These are phyloP conservation scores for Threskiornis aethiopicus DNA, from an alignment of 2,797 vertebrate species.

Conservation along the genomic window DNA sequence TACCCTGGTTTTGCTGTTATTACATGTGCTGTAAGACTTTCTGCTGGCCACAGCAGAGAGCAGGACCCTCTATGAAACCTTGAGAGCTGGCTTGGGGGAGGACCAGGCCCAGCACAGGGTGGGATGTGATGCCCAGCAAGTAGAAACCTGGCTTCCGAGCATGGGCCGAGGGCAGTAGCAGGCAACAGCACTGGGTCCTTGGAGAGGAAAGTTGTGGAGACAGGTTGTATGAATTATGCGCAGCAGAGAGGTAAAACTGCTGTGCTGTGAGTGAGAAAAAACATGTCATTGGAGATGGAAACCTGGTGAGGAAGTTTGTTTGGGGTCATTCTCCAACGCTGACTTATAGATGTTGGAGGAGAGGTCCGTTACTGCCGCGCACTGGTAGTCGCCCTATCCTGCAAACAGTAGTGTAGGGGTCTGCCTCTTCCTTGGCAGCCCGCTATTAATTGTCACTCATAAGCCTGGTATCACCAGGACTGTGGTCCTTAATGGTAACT, in stretches of 20 bases:
- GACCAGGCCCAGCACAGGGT: background rate
- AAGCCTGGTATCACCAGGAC: rapidly evolving
- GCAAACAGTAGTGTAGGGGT: background rate
- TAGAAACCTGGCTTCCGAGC: background rate
- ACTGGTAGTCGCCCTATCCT: background rate
- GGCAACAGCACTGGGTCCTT: background rate
- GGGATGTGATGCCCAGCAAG: background rate
- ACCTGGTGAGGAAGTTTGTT: background rate
- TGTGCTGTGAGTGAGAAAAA: background rate
- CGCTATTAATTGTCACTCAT: background rate
- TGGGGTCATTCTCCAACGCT: rapidly evolving
- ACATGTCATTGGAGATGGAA: background rate
- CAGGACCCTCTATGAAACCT: background rate
- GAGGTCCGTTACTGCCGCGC: rapidly evolving
- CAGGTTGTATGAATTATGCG: background rate
- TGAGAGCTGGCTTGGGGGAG: background rate
- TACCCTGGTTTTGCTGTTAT: background rate
- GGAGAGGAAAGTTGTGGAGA: background rate
- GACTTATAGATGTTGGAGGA: background rate
- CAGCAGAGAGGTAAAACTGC: background rate
- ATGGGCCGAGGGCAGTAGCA: background rate
- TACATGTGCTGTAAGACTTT: background rate
- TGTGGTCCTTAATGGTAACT: background rate
- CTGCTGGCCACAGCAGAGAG: background rate
- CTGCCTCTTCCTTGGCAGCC: background rate